Base-by-base conservation (phyloP, 1,140 invertebrate species). In the Uloborus diversus region DNA sequence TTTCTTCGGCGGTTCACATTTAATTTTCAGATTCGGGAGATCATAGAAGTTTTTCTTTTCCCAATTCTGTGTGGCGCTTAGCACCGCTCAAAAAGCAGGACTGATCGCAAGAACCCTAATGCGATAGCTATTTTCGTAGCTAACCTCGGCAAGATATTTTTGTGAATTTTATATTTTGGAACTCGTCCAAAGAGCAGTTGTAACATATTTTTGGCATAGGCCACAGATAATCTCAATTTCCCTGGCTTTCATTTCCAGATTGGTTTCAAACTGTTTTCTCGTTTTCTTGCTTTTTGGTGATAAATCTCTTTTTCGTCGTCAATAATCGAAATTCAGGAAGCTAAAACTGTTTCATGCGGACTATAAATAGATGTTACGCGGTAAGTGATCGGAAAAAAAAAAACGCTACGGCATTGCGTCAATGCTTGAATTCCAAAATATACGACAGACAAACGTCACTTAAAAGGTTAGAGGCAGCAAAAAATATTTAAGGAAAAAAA, bases 121-220 rank as follows among this genome's bases (percentile, higher is more conserved):
- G 51, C 61, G 49, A 35, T 42, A 56, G 73, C 73, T 78, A 78
- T 78, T 78, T 78, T 78, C 61, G 73, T 78, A 64, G 62, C 73
- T 78, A 78, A 78, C 73, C 73, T 78, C 73, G 73, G 49, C 25
- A 42, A 33, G 73, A 78, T 78, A 78, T 78, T 78, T 78, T 78
- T 78, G 73, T 66, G 73, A 66, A 78, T 78, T 78, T 78, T 78
- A 78, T 78, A 78, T 78, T 78, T 78, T 78, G 73, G 73, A 78
- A 65, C 23, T 30, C 61, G 62, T 78, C 73, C 73, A 78, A 78
- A 51, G 61, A 78, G 62, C 73, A 78, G 73, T 65, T 78, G 73
- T 78, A 78, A 78, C 73, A 78, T 78, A 78, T 78, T 78, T 78
- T 62, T 65, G 62, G 73, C 30, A 14, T n/a, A 25, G 28, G 37